Conservation (phyloP, 2,888 invertebrate species). For the Chrysolina americana region DNA sequence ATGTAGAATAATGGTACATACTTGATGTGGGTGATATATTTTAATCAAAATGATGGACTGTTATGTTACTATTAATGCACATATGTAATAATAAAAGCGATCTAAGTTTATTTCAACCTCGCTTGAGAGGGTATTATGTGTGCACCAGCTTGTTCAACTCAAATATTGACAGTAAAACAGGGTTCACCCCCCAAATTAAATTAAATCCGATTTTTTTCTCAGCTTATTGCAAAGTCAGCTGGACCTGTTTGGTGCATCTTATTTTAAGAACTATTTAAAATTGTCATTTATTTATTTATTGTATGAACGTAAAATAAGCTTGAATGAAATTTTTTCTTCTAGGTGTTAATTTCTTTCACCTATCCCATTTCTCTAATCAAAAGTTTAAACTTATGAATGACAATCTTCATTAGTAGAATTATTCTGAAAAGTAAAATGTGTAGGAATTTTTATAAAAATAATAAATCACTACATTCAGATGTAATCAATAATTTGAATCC, state of each 20-base stretch:
- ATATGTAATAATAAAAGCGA: constrained; percentile 2
- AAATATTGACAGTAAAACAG: background rate
- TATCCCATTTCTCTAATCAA: background rate
- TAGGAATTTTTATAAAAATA: no score
- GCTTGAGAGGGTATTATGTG: constrained; percentile 17
- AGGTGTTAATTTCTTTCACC: constrained; percentile 28
- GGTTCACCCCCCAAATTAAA: no score
- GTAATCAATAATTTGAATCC: no score
- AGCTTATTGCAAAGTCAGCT: background rate
- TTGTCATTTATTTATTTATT: constrained; percentile 59
- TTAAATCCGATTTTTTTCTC: background rate
- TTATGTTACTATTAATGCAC: constrained; percentile 8
- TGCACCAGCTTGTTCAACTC: background rate
- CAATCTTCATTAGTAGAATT: no score
- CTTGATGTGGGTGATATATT: constrained; percentile 14
- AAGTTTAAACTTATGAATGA: background rate
- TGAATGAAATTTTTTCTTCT: constrained; percentile 55
- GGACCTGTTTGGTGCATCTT: constrained; percentile 19
- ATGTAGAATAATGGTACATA: constrained; percentile 33
- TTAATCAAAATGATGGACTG: constrained; percentile 17
- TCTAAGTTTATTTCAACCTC: constrained; percentile 10
- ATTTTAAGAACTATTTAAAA: constrained; percentile 19
- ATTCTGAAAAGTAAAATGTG: no score
- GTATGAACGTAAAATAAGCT: constrained; percentile 55
- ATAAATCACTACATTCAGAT: no score